Evolutionary conservation across 1,140 invertebrate species (phyloP), one percentile per base, ranked within the genome.

Genomic region (Nixonia krombeini): DNA sequence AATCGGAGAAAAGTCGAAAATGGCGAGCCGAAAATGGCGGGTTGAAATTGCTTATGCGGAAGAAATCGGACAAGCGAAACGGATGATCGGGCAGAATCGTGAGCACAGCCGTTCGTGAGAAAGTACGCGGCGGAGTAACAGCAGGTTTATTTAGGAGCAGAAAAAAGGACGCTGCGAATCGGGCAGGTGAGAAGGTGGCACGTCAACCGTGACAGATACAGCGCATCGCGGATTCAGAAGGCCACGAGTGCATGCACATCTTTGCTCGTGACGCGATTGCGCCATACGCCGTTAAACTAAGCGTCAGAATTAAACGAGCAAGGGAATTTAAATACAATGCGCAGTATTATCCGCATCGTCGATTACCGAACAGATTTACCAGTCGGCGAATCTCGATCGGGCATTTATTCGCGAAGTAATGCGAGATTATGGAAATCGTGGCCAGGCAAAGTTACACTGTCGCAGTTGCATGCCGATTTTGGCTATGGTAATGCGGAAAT

Each of bases 21-120:
- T n/a, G n/a, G n/a, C n/a, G n/a, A n/a, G n/a, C n/a, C n/a, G n/a
- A n/a, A n/a, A n/a, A n/a, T 40, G 10, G 26, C 7, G 33, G 41
- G 40, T n/a, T 25, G 5, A 62, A 42, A 44, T 6, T 41, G 8
- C 29, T 25, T 18, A 8, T 26, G 15, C 40, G 10, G 50, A 26
- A 51, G 40, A 51, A 42, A 28, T 56, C 59, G 51, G 47, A 59
- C 45, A 59, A 6, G 42, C 44, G 50, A 59, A 44, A 56, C 49
- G 49, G 35, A 50, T 58, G 55, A 58, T 58, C 46, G 35, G 33
- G 15, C 44, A 49, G 28, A 12, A 42, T 28, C 10, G 35, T 41
- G 37, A 56, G 31, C 31, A 5, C 4, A 37, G 26, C 26, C 7
- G 47, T 15, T 37, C 29, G 31, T 23, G 55, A 16, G 45, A 16